Base-by-base conservation (phyloP, 2,797 vertebrate genomes). In the Channallabes apus region DNA sequence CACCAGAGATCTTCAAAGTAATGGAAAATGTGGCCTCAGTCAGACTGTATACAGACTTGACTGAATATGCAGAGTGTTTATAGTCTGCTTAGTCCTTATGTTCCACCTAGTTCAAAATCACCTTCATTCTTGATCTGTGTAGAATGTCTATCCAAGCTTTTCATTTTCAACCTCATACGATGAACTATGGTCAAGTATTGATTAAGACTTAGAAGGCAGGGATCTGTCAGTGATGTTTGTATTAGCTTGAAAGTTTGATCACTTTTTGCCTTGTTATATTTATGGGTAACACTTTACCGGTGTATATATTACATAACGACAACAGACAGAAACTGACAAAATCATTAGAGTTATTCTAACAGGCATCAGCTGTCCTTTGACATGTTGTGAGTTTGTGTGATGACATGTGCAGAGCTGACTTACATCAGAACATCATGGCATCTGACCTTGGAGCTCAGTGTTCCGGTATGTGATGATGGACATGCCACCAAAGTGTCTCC, bases 21-120 rank as follows among this genome's bases (percentile, higher is more conserved):
- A 83, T 85, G 80, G 20, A 85, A 86, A 84, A 83, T 73, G 20
- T 32, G 32, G n/a, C n/a, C 81, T 81, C 51, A 67, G 76, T 65
- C 59, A 72, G 67, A 46, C 8, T 59, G 76, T 83, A 61, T 72
- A 83, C n/a, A 79, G 51, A 67, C 64, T 78, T 69, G 38, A 29
- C 20, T 76, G 77, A 35, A 35, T 24, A 77, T 35, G 38, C 32
- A 22, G 32, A 6, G 7, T 68, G 46, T 76, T 76, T 77, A 51
- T 73, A 68, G 35, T 24, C 51, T 8, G 54, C 46, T 8, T 61
- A 27, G 6, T 38, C 17, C 58, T 18, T 38, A 20, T 11, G 4
- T 59, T 20, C 14, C 8, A 1, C 46, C 29, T 81, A 17, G 29
- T 72, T 67, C 41, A 72, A 58, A 80, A 65, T 59, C 27, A 27